Evolutionary conservation across 2,888 invertebrate genomes (phyloP), one percentile per base, ranked within the genome.

Genomic region (Epsilonema sp.): DNA sequence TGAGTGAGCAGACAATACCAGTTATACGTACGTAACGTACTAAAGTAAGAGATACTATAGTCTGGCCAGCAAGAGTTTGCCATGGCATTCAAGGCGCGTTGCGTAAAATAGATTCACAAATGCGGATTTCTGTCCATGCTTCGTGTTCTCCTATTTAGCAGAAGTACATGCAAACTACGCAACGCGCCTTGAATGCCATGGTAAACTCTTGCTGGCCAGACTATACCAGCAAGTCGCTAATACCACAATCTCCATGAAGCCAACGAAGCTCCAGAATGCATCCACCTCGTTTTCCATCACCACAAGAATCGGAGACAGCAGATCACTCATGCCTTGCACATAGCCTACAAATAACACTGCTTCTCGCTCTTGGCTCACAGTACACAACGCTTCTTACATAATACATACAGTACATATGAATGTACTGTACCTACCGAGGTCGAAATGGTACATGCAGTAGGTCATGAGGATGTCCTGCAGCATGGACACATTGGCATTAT

Each of bases 201-300:
- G n/a, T n/a, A n/a, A n/a, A n/a, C n/a, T n/a, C n/a, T n/a, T n/a
- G n/a, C n/a, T n/a, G n/a, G n/a, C n/a, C n/a, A n/a, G n/a, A n/a
- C n/a, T n/a, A n/a, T n/a, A n/a, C n/a, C n/a, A n/a, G n/a, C 21
- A 44, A 13, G 20, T 5, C 23, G n/a, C n/a, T n/a, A n/a, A n/a
- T n/a, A 85, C 86, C 66, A 94, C 80, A 73, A 78, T 78, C 50
- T 92, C 79, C 89, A 97, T 94, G 59, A 92, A 85, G 8, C 90
- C 90, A 36, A 84, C 89, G 65, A 97, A 97, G 68, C 90, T 89
- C 97, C 97, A 97, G 71, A 97, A 97, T 0, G 87, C 80, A 65
- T 94, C 90, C 2, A 85, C 84, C 68, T 97, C 97, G 63, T 86
- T 80, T 53, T 80, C 78, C 73, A 90, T 74, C 41, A 92, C 74